Percentiles rank a stretch among this genome's conserved stretches.
phyloP scores from a whole-genome alignment of 2,113 vertebrate genomes.

The Zapornia atra region DNA sequence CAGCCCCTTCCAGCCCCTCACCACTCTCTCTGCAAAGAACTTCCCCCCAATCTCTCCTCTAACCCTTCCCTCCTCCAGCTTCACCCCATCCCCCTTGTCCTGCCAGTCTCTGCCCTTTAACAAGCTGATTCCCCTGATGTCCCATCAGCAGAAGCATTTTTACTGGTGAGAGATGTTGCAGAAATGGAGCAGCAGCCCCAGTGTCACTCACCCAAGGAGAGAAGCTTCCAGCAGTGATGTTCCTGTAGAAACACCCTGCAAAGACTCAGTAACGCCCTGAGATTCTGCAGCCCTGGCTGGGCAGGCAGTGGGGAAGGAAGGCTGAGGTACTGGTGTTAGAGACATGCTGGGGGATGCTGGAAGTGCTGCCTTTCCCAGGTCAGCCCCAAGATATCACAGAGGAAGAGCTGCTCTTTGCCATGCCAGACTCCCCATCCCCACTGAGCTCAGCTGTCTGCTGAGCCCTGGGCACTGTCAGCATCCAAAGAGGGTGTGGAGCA shows the following conservation, averaged over 20 bases:
- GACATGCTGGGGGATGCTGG: background rate
- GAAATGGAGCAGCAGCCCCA: background rate
- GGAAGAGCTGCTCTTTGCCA: background rate
- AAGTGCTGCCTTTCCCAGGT: background rate
- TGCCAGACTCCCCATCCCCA: rapidly evolving
- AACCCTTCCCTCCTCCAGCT: no score
- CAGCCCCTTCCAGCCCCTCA: no score
- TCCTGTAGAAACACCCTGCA: background rate
- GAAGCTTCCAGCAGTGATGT: background rate
- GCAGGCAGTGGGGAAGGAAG: background rate
- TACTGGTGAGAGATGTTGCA: background rate
- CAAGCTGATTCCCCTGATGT: no score
- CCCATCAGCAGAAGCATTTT: background rate
- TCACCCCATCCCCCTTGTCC: no score
- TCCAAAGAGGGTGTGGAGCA: background rate
- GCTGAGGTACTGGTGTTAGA: background rate
- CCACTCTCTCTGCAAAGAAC: no score
- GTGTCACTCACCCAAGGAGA: background rate
- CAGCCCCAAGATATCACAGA: background rate
- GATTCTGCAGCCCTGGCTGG: background rate
- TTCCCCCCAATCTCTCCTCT: no score
- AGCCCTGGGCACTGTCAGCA: background rate
- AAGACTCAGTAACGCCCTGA: background rate
- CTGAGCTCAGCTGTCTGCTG: background rate
- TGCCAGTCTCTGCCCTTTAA: no score